phyloP scores from a whole-genome alignment of 1,140 invertebrate genomes.

The Latrodectus geometricus region DNA sequence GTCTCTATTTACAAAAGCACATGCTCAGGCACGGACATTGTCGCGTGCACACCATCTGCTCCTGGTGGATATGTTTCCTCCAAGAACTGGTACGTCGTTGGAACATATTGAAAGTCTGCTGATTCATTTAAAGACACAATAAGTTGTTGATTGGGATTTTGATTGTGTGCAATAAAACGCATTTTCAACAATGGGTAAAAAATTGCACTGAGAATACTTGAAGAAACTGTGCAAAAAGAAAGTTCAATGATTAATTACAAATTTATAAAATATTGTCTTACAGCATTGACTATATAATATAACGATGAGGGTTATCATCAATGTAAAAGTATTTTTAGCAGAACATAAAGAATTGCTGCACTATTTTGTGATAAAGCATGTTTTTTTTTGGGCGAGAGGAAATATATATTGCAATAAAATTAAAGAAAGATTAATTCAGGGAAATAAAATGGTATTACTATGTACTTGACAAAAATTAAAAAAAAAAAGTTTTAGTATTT shows the following conservation, averaged over 20 bases:
- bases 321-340: too few relatives aligned
- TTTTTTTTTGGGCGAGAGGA: too few relatives aligned
- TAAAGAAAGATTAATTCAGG: too few relatives aligned
- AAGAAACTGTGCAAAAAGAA: neutral
- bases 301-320: too few relatives aligned
- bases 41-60: slow-evolving; percentile 50
- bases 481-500: too few relatives aligned
- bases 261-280: neutral
- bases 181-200: neutral
- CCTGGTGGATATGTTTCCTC: neutral
- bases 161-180: neutral
- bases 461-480: too few relatives aligned
- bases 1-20: slow-evolving; percentile 22
- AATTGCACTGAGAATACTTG: neutral
- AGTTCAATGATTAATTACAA: neutral
- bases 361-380: too few relatives aligned
- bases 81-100: neutral
- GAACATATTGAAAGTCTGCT: neutral
- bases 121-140: neutral
- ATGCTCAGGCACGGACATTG: slow-evolving; percentile 2
- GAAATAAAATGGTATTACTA: too few relatives aligned
- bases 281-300: neutral
- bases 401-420: too few relatives aligned
- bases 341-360: too few relatives aligned
- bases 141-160: neutral